These are phyloP conservation scores for Hypena proboscidalis DNA, from an alignment of 2,888 invertebrate genomes.

Conservation along the genomic window DNA sequence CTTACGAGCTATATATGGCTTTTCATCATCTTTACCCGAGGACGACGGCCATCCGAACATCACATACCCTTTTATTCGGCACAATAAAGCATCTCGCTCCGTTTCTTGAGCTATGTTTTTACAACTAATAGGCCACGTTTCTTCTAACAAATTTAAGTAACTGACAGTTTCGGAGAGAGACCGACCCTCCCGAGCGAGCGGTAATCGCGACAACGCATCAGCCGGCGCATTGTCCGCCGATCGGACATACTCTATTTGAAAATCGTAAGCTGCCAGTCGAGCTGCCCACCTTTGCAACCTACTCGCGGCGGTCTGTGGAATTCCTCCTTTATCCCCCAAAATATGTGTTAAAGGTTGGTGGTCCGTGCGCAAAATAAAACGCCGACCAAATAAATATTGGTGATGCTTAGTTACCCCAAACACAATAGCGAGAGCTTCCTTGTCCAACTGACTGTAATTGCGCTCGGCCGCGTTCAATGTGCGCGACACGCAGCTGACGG, in stretches of 20 bases:
- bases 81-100: not conserved
- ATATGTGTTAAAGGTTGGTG: too few relatives aligned
- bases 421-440: too few relatives aligned
- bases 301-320: too few relatives aligned
- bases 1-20: not conserved
- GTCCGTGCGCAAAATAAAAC: too few relatives aligned
- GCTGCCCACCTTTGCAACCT: conserved; percentile 21
- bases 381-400: too few relatives aligned
- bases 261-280: conserved; percentile 10
- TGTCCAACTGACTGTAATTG: too few relatives aligned
- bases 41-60: conserved; percentile 4
- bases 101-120: conserved; percentile 5
- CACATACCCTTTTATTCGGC: conserved; percentile 3
- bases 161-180: not conserved
- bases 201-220: conserved; percentile 11
- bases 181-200: not conserved
- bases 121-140: not conserved
- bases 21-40: not conserved
- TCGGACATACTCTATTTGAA: too few relatives aligned
- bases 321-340: too few relatives aligned
- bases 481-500: too few relatives aligned
- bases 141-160: conserved; percentile 3
- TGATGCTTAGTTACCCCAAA: too few relatives aligned
- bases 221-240: conserved; percentile 9
- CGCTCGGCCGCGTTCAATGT: too few relatives aligned